phyloP scores from a whole-genome alignment of 2,797 vertebrate genomes.

The Alexandromys oeconomus region DNA sequence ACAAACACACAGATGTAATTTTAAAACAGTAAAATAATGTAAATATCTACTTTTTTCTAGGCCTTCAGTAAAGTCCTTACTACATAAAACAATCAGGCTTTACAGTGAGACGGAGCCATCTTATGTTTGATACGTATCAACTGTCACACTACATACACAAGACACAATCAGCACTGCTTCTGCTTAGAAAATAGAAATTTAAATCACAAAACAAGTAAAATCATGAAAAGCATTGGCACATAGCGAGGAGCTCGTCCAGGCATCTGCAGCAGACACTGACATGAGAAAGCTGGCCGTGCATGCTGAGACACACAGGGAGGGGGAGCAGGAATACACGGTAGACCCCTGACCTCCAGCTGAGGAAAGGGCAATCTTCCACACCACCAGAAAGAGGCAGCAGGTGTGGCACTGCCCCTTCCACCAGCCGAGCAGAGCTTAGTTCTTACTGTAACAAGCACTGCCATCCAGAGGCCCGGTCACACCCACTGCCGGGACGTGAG shows the following conservation, averaged over 20 bases:
- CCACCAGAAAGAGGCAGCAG: not conserved
- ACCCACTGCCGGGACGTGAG: not conserved
- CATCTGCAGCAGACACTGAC: not conserved
- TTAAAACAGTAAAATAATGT: not conserved
- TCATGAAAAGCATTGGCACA: not conserved
- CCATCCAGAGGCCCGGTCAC: not conserved
- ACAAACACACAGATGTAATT: not conserved
- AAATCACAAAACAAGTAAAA: not conserved
- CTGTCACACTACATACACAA: not conserved
- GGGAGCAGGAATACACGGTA: not conserved
- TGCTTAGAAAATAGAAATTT: not conserved
- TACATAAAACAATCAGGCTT: not conserved
- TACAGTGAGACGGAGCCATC: not conserved
- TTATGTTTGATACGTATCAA: not conserved
- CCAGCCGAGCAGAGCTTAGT: not conserved
- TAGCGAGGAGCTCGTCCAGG: not conserved
- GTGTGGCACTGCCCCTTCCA: not conserved
- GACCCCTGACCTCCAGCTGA: not conserved
- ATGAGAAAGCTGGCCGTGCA: not conserved
- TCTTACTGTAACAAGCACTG: not conserved
- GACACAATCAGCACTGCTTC: not conserved
- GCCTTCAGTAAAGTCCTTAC: slow-evolving; percentile 9
- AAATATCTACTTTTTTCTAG: not conserved
- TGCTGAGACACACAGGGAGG: not conserved
- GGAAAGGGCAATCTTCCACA: not conserved